Evolutionary conservation across 2,113 vertebrate species (phyloP).

Genomic region (Numida meleagris): DNA sequence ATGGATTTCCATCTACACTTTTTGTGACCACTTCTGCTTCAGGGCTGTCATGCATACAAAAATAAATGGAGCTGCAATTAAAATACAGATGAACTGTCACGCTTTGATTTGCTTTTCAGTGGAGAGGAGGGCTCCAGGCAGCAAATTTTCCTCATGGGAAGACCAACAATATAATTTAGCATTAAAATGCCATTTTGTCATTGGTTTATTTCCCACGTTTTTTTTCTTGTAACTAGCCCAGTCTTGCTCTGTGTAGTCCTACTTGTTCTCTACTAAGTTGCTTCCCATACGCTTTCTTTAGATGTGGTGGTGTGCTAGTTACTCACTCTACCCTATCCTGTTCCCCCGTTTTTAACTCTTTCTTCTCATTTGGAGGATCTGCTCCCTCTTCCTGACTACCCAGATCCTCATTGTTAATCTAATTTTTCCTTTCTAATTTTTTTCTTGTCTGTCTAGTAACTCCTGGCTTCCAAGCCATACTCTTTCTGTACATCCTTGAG

Average conservation of each 20-base stretch:
- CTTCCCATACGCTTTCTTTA: background rate
- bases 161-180: background rate
- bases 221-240: background rate
- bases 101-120: background rate
- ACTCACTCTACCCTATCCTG: background rate
- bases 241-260: background rate
- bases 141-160: background rate
- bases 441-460: background rate
- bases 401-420: background rate
- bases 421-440: background rate
- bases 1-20: background rate
- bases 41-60: background rate
- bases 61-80: conserved; percentile 29
- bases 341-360: background rate
- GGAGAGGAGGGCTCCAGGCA: background rate
- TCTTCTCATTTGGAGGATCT: background rate
- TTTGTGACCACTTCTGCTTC: background rate
- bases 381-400: background rate
- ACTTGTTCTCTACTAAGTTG: background rate
- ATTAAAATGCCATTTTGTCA: conserved; percentile 20
- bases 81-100: background rate
- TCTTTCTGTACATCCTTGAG: background rate
- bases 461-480: background rate
- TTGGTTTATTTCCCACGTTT: background rate
- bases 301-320: background rate